These are phyloP conservation scores for Sinocyclocheilus maitianheensis DNA, from an alignment of 2,113 vertebrate species.

Conservation along the genomic window DNA sequence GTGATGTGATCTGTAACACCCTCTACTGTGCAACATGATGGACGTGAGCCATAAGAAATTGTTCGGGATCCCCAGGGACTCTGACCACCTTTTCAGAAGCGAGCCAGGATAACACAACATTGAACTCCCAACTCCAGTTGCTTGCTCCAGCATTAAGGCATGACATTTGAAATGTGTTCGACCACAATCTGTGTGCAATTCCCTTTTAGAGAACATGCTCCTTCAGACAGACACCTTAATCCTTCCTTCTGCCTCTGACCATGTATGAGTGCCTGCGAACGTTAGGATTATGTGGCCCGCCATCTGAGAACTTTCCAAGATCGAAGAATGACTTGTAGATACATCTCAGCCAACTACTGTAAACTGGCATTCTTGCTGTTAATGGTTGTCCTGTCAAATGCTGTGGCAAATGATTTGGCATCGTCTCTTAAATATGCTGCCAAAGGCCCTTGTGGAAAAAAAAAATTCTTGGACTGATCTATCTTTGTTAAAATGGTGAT, in stretches of 20 bases:
- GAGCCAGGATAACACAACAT: slow-evolving; percentile 35
- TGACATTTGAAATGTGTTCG: slow-evolving; percentile 44
- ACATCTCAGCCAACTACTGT: not conserved
- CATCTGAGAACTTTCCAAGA: slow-evolving; percentile 22
- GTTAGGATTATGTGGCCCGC: slow-evolving; percentile 28
- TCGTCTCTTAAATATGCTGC: not conserved
- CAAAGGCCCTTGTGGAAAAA: not conserved
- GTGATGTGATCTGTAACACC: slow-evolving; percentile 41
- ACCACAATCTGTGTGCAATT: slow-evolving; percentile 20
- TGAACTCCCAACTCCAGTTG: slow-evolving; percentile 30
- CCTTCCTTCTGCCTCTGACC: slow-evolving; percentile 32
- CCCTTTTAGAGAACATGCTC: slow-evolving; percentile 31
- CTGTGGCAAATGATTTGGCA: slow-evolving; percentile 19
- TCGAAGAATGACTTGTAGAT: slow-evolving; percentile 21
- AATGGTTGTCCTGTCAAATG: slow-evolving; percentile 15
- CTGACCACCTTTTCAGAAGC: slow-evolving; percentile 23
- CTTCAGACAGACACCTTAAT: slow-evolving; percentile 43
- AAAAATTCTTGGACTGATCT: not conserved
- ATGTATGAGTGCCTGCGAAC: slow-evolving; percentile 27
- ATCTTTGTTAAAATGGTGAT: not conserved
- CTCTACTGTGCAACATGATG: slow-evolving; percentile 38
- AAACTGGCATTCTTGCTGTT: slow-evolving; percentile 1
- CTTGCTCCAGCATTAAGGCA: slow-evolving; percentile 37
- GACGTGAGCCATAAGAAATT: slow-evolving; percentile 41
- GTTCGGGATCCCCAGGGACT: slow-evolving; percentile 27